Evolutionary conservation across 2,113 vertebrate species (phyloP), one percentile per base, ranked within the genome.

Genomic region (Peucedramus taeniatus): DNA sequence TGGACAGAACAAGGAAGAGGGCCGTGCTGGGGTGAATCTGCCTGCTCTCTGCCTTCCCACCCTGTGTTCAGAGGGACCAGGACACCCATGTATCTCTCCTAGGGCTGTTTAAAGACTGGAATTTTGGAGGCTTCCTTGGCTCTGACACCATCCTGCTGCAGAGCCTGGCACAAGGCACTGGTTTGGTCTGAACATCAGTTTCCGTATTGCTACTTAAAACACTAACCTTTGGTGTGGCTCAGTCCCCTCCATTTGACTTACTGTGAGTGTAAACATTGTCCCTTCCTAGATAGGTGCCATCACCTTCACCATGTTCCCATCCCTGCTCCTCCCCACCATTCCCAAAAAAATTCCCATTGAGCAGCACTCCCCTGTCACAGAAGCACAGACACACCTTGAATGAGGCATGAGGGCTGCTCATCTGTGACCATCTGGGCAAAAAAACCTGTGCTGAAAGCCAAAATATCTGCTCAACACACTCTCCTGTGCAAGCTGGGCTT

Each of bases 401-500:
- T 4, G 47, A 47, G 47, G 21, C 49, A 44, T 0, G 3, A 1
- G 2, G n/a, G 31, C 83, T 49, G 40, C 53, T 92, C 16, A 9
- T 78, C 27, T 68, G 42, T 84, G 44, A 60, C 17, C 0, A 5
- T 31, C 30, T 45, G 18, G 51, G 53, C 4, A 2, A 45, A 70
- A 70, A 54, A 47, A 40, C 0, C 6, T 10, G 28, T 65, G 56
- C 77, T 7, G 2, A 84, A 71, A 94, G 60, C 44, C 69, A 79
- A 92, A 95, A 90, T 50, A 83, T 28, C 60, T 39, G 14, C 76
- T 94, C 89, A 83, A 77, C 51, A 40, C 0, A 7, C 26, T 85
- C 39, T 87, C 45, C 30, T 72, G 35, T 76, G 91, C 84, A 91
- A 95, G 89, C 78, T 94, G 87, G 83, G 87, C 74, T 3, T 7